Percentiles rank a stretch among this genome's conserved stretches.
Evolutionary conservation across 1,140 invertebrate species (phyloP).

Genomic region (Oppia nitens): DNA sequence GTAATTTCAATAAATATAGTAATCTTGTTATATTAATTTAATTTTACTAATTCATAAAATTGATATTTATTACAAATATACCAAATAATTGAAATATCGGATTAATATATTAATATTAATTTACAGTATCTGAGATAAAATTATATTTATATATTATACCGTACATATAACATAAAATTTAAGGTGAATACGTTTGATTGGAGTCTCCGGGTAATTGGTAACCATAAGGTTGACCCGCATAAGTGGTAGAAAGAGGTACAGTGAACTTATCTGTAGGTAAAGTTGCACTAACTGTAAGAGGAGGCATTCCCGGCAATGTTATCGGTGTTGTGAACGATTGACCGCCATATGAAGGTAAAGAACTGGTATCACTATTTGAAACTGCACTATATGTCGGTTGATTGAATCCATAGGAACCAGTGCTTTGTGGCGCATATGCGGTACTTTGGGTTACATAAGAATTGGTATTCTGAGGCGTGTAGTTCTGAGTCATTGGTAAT

Average conservation of each 20-base stretch:
- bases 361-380: not conserved
- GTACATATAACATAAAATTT: too few species aligned
- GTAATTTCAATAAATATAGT: too few species aligned
- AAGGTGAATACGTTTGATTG: not conserved
- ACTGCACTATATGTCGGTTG: too few species aligned
- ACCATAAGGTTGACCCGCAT: not conserved
- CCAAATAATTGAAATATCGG: too few species aligned
- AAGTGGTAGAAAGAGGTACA: not conserved
- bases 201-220: not conserved
- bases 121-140: too few species aligned
- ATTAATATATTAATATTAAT: too few species aligned
- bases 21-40: too few species aligned
- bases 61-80: too few species aligned
- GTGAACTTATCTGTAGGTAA: conserved; percentile 25
- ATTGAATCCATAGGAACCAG: not conserved
- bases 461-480: not conserved
- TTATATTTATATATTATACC: too few species aligned
- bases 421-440: not conserved
- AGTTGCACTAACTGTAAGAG: conserved; percentile 57
- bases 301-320: conserved; percentile 57
- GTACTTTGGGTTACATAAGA: not conserved
- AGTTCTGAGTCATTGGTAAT: not conserved
- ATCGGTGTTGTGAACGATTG: conserved; percentile 43
- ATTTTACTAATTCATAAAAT: too few species aligned
- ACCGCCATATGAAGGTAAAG: not conserved